These are phyloP conservation scores for Ectemnius continuus DNA, from an alignment of 2,888 invertebrate genomes.

Conservation along the genomic window DNA sequence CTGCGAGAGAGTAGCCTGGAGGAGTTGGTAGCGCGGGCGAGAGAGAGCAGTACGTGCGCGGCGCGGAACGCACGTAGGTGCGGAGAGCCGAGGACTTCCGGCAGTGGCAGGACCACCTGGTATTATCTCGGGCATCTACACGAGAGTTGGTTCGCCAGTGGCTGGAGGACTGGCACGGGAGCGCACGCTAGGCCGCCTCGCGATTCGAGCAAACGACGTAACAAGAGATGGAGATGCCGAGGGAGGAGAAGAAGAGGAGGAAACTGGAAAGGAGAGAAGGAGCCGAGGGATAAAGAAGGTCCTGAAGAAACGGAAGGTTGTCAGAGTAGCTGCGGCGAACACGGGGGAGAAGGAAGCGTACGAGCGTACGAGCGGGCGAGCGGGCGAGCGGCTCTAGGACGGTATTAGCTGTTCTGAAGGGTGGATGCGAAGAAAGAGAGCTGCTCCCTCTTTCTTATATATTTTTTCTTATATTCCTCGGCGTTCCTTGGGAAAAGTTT, in stretches of 20 bases:
- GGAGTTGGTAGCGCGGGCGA: not conserved
- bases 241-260: conserved; percentile 18
- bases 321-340: conserved; percentile 65
- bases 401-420: conserved; percentile 77
- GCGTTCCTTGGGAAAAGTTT: conserved; percentile 82
- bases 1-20: not conserved
- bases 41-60: not conserved
- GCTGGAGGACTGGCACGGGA: not conserved
- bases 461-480: conserved; percentile 75
- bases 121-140: conserved; percentile 37
- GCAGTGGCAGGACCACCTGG: conserved; percentile 29
- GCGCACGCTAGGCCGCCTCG: not conserved
- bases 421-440: conserved; percentile 78
- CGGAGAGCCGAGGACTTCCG: conserved; percentile 9
- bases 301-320: conserved; percentile 70
- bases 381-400: conserved; percentile 70
- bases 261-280: too few species aligned
- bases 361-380: conserved; percentile 61
- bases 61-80: conserved; percentile 5
- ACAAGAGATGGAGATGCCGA: not conserved
- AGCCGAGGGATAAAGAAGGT: conserved; percentile 46
- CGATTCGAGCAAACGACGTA: not conserved
- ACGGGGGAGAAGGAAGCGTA: conserved; percentile 64
- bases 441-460: conserved; percentile 76
- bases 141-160: conserved; percentile 19